Evolutionary conservation across 2,888 invertebrate species (phyloP).

Genomic region (Aphidoletes aphidimyza): DNA sequence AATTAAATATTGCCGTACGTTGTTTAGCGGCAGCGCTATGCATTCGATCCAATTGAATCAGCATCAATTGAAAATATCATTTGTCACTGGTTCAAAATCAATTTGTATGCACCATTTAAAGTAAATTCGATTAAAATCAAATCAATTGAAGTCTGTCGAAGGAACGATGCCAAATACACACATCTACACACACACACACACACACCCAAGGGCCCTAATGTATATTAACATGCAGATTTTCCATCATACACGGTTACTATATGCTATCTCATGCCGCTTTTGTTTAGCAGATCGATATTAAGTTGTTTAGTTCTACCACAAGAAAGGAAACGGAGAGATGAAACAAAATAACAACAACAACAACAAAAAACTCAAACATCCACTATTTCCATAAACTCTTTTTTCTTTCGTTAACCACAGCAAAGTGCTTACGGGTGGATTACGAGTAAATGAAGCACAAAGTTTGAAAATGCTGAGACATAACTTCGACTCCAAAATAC

Average conservation of each 20-base stretch:
- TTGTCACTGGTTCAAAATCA: not conserved
- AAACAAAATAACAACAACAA: not conserved
- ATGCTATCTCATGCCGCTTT: too few species aligned
- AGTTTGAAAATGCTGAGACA: slow-evolving; percentile 30
- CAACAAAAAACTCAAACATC: not conserved
- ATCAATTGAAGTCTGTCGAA: not conserved
- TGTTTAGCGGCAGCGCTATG: not conserved
- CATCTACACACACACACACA: too few species aligned
- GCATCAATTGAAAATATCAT: not conserved
- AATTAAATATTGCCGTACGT: not conserved
- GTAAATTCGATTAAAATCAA: not conserved
- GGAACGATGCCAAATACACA: too few species aligned
- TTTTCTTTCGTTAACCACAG: not conserved
- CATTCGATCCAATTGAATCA: not conserved
- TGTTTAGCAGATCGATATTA: not conserved
- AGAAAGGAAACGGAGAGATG: not conserved
- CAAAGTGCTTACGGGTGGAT: slow-evolving; percentile 11
- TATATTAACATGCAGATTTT: too few species aligned
- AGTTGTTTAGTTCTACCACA: not conserved
- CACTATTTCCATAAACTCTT: not conserved
- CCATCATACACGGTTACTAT: too few species aligned
- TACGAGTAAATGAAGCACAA: not conserved
- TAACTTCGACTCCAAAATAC: not conserved
- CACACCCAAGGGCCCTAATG: too few species aligned
- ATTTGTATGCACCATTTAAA: not conserved